Evolutionary conservation across 2,113 vertebrate genomes (phyloP).

Genomic region (Carettochelys insculpta): DNA sequence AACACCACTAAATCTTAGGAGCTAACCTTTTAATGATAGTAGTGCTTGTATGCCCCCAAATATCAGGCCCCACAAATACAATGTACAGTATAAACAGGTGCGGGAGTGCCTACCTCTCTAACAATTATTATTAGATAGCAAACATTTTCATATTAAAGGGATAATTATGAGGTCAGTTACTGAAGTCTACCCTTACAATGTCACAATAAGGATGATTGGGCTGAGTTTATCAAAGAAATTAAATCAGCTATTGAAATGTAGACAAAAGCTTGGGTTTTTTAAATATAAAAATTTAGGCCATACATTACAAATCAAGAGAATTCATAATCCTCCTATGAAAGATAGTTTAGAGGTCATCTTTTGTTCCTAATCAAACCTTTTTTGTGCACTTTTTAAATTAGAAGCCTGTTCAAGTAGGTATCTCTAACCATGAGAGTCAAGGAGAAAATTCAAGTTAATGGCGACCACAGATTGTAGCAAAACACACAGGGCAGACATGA

Average conservation of each 20-base stretch:
- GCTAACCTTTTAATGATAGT: background rate
- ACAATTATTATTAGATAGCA: background rate
- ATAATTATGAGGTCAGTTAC: background rate
- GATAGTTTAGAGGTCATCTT: background rate
- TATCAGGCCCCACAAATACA: background rate
- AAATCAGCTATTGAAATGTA: background rate
- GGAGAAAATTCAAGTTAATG: background rate
- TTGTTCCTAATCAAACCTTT: background rate
- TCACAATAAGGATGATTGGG: background rate
- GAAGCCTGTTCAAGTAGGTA: background rate
- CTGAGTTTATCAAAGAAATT: background rate
- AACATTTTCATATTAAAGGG: background rate
- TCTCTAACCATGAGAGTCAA: background rate
- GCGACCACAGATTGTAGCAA: background rate
- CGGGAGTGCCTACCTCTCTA: fast-evolving
- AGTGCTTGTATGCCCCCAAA: background rate
- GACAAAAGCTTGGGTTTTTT: background rate
- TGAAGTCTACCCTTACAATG: background rate
- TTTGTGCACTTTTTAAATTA: background rate
- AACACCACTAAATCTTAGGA: background rate
- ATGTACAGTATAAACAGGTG: fast-evolving
- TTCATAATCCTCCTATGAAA: background rate
- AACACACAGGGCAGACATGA: background rate
- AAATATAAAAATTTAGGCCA: background rate
- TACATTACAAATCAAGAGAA: background rate